Percentiles rank a stretch among this genome's conserved stretches.
Evolutionary conservation across 2,113 vertebrate genomes (phyloP).

Genomic region (Stomatorhinus ivindoensis): DNA sequence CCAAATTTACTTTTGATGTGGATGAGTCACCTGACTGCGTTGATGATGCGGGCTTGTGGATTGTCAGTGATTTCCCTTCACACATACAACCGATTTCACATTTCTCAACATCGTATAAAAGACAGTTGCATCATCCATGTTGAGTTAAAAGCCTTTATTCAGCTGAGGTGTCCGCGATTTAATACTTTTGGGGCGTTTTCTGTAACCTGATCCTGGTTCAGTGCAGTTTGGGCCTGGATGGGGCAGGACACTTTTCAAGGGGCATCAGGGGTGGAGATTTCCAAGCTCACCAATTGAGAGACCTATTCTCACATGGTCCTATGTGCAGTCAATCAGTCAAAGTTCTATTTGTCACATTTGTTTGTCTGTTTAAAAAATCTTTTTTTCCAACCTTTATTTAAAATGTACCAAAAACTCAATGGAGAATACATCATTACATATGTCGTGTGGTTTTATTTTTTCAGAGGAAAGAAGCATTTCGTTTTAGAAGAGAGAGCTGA

Average conservation of each 20-base stretch:
- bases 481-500: background rate
- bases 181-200: background rate
- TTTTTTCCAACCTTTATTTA: background rate
- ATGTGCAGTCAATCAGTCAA: background rate
- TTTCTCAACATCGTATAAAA: background rate
- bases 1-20: background rate
- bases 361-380: background rate
- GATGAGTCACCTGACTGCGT: background rate
- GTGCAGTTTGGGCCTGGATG: background rate
- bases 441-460: background rate
- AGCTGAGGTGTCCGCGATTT: background rate
- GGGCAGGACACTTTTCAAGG: background rate
- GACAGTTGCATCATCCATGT: background rate
- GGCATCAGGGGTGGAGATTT: background rate
- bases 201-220: background rate
- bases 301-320: slow-evolving; percentile 5
- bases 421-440: background rate
- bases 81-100: background rate
- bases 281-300: slow-evolving; percentile 28
- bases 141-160: background rate
- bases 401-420: background rate
- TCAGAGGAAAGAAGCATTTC: background rate
- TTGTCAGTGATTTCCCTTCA: background rate
- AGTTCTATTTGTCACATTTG: background rate
- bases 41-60: background rate